Base-by-base conservation (phyloP, 2,888 invertebrate species). In the Andrena flavipes region DNA sequence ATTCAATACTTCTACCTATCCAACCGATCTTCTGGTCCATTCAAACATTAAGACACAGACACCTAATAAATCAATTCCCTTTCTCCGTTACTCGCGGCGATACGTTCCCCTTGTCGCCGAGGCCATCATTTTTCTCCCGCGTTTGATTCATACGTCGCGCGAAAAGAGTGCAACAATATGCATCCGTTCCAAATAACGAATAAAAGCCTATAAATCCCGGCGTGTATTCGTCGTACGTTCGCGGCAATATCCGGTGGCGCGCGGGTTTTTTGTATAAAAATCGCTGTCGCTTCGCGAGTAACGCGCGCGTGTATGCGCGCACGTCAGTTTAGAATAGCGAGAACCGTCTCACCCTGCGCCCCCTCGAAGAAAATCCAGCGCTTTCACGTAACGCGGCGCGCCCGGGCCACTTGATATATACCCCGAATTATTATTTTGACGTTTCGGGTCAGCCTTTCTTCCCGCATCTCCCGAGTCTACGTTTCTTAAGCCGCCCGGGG, bases 401-500 rank as follows among this genome's bases (percentile, higher is more conserved):
- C 13, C 13, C 30, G 13, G 20, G 26, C 63, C 76, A 73, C 84
- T 81, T 91, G 91, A 91, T 85, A 78, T 89, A 91, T 87, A 86
- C 76, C 68, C 60, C 73, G 85, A 88, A 91, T 91, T 91, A 90
- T 92, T 91, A 91, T 91, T 91, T 91, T 89, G 91, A 90, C 89
- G 81, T 91, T 85, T 89, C 84, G 75, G 86, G 82, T 77, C 80
- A 74, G 76, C 84, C 78, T 85, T 86, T 87, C 87, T 82, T 86
- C 78, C 87, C 76, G 26, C 84, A 60, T 85, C 87, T 79, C 23
- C 23, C 70, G 72, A 76, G 81, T 78, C 81, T 65, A 70, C 81
- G 79, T 75, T 85, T 81, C 83, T 83, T 77, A 76, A 72, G 67
- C 75, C 68, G 67, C 49, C 63, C 60, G 60, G 67, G 26, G 68